These are phyloP conservation scores for Caenorhabditis sp. DNA, from an alignment of 2,888 invertebrate genomes.

Conservation along the genomic window DNA sequence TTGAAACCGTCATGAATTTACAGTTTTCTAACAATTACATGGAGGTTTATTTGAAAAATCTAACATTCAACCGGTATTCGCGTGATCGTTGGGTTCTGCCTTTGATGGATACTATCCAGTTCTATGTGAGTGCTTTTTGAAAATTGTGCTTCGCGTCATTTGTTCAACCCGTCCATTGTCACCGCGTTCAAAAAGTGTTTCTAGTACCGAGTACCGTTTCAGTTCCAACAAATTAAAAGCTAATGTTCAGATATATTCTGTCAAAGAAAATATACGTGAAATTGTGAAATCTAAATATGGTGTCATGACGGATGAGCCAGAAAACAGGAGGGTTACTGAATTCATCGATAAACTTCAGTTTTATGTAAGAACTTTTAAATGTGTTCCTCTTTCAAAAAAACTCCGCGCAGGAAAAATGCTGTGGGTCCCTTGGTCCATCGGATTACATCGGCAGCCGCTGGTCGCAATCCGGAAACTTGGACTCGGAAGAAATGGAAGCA, in stretches of 20 bases:
- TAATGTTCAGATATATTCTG: slow-evolving; percentile 49
- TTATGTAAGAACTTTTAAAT: slow-evolving; percentile 65
- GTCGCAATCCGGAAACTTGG: slow-evolving; percentile 44
- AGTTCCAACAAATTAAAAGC: not conserved
- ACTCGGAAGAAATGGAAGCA: slow-evolving; percentile 58
- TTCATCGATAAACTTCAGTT: slow-evolving; percentile 77
- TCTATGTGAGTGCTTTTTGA: slow-evolving; percentile 80
- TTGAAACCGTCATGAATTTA: slow-evolving; percentile 7
- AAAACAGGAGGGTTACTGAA: slow-evolving; percentile 69
- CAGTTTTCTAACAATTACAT: slow-evolving; percentile 71
- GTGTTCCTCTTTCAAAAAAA: not conserved
- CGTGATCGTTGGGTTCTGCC: slow-evolving; percentile 82
- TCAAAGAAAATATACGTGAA: slow-evolving; percentile 65
- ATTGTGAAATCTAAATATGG: slow-evolving; percentile 76
- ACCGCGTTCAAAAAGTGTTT: not conserved
- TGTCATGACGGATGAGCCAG: slow-evolving; percentile 61
- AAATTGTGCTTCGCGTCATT: not conserved
- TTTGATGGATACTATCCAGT: slow-evolving; percentile 82
- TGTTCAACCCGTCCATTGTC: slow-evolving; percentile 13
- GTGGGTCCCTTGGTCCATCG: slow-evolving; percentile 59
- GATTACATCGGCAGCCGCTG: slow-evolving; percentile 69
- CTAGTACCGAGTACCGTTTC: not conserved
- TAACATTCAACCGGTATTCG: slow-evolving; percentile 79
- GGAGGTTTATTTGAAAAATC: slow-evolving; percentile 76
- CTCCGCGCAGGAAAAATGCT: slow-evolving; percentile 64